Evolutionary conservation across 2,113 vertebrate genomes (phyloP).

Genomic region (Dicentrarchus labrax): DNA sequence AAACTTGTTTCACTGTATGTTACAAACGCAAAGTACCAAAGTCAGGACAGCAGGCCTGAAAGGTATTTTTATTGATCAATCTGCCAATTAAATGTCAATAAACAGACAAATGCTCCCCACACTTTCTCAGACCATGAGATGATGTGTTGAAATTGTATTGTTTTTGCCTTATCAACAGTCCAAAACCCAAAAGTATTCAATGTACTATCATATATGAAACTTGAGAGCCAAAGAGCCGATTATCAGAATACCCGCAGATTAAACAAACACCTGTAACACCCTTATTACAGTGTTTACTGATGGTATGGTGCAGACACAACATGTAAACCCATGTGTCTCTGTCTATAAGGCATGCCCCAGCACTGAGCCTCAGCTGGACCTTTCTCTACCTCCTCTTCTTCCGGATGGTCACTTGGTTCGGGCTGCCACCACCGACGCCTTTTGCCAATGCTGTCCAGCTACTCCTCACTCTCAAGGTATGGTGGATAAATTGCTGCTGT

Average conservation of each 20-base stretch:
- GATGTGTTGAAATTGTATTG: not conserved
- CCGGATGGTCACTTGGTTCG: slow-evolving; percentile 83
- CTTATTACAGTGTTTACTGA: not conserved
- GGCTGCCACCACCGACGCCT: slow-evolving; percentile 87
- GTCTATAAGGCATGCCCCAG: slow-evolving; percentile 85
- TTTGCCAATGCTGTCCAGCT: slow-evolving; percentile 93
- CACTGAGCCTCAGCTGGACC: slow-evolving; percentile 88
- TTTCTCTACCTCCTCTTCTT: slow-evolving; percentile 95
- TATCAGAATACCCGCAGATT: no score
- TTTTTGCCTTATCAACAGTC: not conserved
- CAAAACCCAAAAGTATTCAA: not conserved
- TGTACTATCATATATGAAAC: not conserved
- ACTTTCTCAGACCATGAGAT: not conserved
- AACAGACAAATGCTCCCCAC: no score
- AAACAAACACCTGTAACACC: not conserved
- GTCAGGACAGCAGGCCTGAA: not conserved
- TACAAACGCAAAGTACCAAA: not conserved
- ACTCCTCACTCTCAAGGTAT: slow-evolving; percentile 92
- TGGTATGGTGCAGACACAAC: not conserved
- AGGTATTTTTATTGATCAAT: not conserved
- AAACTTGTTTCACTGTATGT: not conserved
- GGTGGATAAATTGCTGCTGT: not conserved
- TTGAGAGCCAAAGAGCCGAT: no score
- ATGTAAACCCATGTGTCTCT: slow-evolving; percentile 10
- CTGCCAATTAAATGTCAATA: not conserved